These are phyloP conservation scores for Heteropelma amictum DNA, from an alignment of 2,888 invertebrate genomes.

Conservation along the genomic window DNA sequence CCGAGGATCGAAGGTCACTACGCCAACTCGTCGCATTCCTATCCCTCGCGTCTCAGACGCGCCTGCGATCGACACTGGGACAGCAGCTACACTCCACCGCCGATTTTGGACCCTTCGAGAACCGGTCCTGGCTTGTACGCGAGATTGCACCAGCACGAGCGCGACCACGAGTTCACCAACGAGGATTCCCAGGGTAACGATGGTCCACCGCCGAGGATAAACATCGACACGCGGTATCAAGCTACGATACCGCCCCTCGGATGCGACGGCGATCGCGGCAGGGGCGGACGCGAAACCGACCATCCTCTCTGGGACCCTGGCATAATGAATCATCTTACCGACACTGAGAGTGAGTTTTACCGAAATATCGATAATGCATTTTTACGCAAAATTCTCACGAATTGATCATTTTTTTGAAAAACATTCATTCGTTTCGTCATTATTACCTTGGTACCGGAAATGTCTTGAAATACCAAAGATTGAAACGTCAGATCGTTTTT, in stretches of 20 bases:
- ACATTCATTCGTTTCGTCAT: neutral
- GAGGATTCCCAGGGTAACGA: constrained; percentile 76
- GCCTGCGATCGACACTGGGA: constrained; percentile 76
- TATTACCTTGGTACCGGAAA: too few species aligned
- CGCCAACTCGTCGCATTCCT: constrained; percentile 76
- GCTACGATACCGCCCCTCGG: constrained; percentile 85
- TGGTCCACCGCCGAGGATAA: constrained; percentile 86
- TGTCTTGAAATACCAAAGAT: too few species aligned
- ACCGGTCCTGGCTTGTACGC: constrained; percentile 91
- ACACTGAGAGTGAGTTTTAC: constrained; percentile 84
- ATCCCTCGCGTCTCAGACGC: constrained; percentile 75
- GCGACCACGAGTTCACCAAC: constrained; percentile 74
- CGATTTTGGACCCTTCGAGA: constrained; percentile 95
- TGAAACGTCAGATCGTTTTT: too few species aligned
- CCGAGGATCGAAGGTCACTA: constrained; percentile 82
- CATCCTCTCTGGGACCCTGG: constrained; percentile 93
- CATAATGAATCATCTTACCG: constrained; percentile 84
- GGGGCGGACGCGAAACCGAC: constrained; percentile 79
- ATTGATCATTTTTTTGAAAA: neutral
- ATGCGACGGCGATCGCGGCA: constrained; percentile 78
- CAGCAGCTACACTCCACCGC: constrained; percentile 91
- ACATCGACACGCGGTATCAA: constrained; percentile 92
- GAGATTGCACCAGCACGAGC: constrained; percentile 75
- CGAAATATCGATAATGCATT: neutral
- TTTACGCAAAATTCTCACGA: neutral